These are phyloP conservation scores for Drepanosiphum platanoidis DNA, from an alignment of 2,888 invertebrate species.

Conservation along the genomic window DNA sequence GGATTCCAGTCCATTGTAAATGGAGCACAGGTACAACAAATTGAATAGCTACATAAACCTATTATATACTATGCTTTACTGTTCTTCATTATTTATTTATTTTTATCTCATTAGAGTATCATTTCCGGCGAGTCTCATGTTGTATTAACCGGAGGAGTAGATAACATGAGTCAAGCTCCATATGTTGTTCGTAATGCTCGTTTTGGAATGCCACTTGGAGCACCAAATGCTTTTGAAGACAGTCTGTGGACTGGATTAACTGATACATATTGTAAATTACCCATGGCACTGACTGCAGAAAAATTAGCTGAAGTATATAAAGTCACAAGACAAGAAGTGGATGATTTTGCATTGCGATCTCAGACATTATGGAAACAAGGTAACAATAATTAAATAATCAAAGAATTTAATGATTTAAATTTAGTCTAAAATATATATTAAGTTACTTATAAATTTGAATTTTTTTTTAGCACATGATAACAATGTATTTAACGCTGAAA, in stretches of 20 bases:
- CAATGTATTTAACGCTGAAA: conserved; percentile 90
- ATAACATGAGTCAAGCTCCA: conserved; percentile 95
- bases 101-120: conserved; percentile 77
- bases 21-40: conserved; percentile 79
- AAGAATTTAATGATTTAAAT: not conserved
- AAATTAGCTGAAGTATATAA: conserved; percentile 88
- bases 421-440: too few relatives aligned
- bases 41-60: conserved; percentile 1
- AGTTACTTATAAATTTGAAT: too few relatives aligned
- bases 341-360: conserved; percentile 84
- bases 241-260: conserved; percentile 88
- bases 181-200: conserved; percentile 85
- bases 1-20: conserved; percentile 95
- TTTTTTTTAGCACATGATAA: conserved; percentile 81
- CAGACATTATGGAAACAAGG: conserved; percentile 89
- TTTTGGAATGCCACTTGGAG: conserved; percentile 88
- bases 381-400: conserved; percentile 66
- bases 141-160: conserved; percentile 89
- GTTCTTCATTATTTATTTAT: conserved; percentile 27
- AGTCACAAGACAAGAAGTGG: conserved; percentile 83
- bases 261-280: conserved; percentile 87
- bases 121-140: conserved; percentile 83
- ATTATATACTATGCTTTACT: not conserved
- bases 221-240: conserved; percentile 83
- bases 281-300: conserved; percentile 97